A percentile compares a stretch with the other conserved stretches of the same genome.
Evolutionary conservation across 2,113 vertebrate genomes (phyloP).

Genomic region (Guaruba guarouba): DNA sequence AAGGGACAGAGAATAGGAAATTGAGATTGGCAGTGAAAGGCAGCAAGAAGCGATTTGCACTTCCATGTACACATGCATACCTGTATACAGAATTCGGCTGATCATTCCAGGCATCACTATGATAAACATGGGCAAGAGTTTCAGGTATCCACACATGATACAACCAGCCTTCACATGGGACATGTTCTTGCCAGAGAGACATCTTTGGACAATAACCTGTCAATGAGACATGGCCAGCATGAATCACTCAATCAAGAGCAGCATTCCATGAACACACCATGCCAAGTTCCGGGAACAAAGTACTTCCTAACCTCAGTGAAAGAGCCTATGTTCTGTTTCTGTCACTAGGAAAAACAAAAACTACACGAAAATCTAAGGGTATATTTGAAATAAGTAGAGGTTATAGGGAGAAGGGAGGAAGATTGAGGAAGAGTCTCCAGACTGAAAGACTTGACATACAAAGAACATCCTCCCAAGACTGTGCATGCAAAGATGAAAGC

Average conservation of each 20-base stretch:
- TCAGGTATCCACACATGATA: constrained; percentile 90
- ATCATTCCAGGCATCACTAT: constrained; percentile 96
- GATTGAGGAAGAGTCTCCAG: background rate
- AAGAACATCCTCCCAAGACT: background rate
- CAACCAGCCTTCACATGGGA: constrained; percentile 96
- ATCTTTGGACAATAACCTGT: constrained; percentile 96
- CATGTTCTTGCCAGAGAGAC: constrained; percentile 94
- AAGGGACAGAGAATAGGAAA: background rate
- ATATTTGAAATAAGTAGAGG: background rate
- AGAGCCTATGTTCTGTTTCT: background rate
- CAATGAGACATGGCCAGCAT: background rate
- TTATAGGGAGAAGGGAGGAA: background rate
- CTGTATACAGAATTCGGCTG: constrained; percentile 90
- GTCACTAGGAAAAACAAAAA: background rate
- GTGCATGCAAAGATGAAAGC: background rate
- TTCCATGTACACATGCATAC: constrained; percentile 48
- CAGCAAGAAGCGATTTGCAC: background rate
- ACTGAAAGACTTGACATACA: background rate
- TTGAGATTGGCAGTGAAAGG: background rate
- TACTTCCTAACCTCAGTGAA: background rate
- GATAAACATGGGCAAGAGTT: constrained; percentile 95
- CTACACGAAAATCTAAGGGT: background rate
- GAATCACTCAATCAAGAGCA: background rate
- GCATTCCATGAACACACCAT: background rate
- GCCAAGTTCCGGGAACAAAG: background rate